Conservation (phyloP, 1,140 invertebrate species). For the Homalodisca vitripennis region DNA sequence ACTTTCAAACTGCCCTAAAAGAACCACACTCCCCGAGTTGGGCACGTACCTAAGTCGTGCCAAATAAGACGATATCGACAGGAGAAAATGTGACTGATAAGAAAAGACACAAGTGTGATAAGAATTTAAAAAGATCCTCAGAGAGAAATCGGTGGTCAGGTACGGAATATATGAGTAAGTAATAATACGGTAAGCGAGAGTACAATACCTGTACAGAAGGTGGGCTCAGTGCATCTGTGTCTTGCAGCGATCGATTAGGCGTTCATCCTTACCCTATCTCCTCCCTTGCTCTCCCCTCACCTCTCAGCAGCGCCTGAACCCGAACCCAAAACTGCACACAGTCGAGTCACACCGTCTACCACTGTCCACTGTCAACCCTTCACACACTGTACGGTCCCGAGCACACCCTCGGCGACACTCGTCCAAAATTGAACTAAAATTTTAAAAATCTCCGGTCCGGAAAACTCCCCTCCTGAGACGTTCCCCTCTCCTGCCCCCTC, state of each 20-base stretch:
- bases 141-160: too few relatives aligned
- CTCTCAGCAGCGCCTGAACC: too few relatives aligned
- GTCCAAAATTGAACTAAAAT: constrained; percentile 29
- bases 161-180: too few relatives aligned
- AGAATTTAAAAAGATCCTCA: too few relatives aligned
- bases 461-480: constrained; percentile 28
- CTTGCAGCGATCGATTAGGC: not conserved
- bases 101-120: too few relatives aligned
- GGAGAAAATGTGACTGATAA: too few relatives aligned
- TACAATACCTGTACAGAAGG: not conserved
- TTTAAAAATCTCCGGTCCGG: constrained; percentile 27
- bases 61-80: too few relatives aligned
- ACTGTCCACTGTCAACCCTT: not conserved
- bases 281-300: constrained; percentile 7
- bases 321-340: not conserved
- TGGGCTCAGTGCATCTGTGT: not conserved
- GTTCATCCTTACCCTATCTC: constrained; percentile 5
- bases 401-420: not conserved
- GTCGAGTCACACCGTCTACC: not conserved
- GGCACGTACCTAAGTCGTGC: too few relatives aligned
- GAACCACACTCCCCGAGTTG: too few relatives aligned
- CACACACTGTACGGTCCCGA: not conserved
- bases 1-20: constrained; percentile 21
- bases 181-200: not conserved
- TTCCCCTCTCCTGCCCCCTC: constrained; percentile 24